Conservation (phyloP, 2,113 vertebrate genomes). For the Carollia perspicillata region DNA sequence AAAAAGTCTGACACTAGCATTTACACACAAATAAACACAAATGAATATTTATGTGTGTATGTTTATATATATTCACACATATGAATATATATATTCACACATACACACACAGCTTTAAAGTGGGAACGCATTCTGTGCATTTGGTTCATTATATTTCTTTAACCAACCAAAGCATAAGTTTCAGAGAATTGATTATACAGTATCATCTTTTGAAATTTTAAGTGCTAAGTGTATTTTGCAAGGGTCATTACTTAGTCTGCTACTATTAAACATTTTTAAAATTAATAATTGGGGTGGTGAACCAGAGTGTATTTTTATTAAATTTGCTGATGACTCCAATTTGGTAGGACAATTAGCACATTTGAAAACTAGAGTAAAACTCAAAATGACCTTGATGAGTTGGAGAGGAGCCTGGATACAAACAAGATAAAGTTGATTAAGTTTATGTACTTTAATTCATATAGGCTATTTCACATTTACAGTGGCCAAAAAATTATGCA, state of each 20-base stretch:
- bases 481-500: constrained; percentile 55
- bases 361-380: constrained; percentile 69
- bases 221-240: constrained; percentile 54
- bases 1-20: neutral
- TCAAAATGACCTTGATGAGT: constrained; percentile 71
- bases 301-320: constrained; percentile 68
- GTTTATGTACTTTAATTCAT: constrained; percentile 54
- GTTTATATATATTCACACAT: too few species aligned
- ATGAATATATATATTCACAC: too few species aligned
- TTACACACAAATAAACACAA: neutral
- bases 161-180: constrained; percentile 13
- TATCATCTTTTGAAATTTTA: constrained; percentile 54
- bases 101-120: neutral
- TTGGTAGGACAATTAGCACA: constrained; percentile 73
- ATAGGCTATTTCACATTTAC: constrained; percentile 47
- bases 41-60: neutral
- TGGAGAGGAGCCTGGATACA: constrained; percentile 67
- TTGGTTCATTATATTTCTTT: neutral
- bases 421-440: constrained; percentile 73
- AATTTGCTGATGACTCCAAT: constrained; percentile 75
- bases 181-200: constrained; percentile 27
- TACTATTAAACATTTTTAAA: constrained; percentile 68
- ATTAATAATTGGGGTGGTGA: constrained; percentile 74
- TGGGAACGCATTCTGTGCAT: neutral
- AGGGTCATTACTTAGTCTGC: constrained; percentile 49